Evolutionary conservation across 1,140 invertebrate genomes (phyloP), one percentile per base, ranked within the genome.

Genomic region (Calephelis virginiensis): DNA sequence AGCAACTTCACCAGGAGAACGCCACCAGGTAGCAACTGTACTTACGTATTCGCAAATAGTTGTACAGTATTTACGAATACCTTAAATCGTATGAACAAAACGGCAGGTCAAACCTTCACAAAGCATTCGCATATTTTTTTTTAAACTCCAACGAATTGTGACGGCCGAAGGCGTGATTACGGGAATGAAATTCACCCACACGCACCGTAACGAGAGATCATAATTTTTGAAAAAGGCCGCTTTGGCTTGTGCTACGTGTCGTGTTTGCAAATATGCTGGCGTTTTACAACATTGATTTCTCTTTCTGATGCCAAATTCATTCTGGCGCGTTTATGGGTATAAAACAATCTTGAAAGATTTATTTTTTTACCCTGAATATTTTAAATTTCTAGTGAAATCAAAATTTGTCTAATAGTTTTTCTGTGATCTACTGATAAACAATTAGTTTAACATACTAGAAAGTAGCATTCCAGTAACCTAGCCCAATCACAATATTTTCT

Each of bases 211-310:
- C 74, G 70, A 68, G 71, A 79, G 76, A 84, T 87, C 81, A 84
- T 87, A 82, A 83, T 87, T 87, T 83, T 81, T 75, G 74, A 77
- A 84, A 83, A 82, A 73, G 72, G 72, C 69, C 71, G 70, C 69
- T 77, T 78, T 67, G 73, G 74, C 59, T 72, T 70, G 67, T 50
- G 67, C 56, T 74, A 78, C 77, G 76, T 78, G 76, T 70, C 65
- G 45, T 66, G 79, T 71, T 69, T 83, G 69, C 76, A 66, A 76
- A 83, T 76, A 60, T 56, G 72, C 37, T 64, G 69, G 49, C 38
- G 65, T 71, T 64, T 61, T 45, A 60, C 61, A 70, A 70, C 60
- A 65, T 72, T 61, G 66, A 69, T 64, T 66, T 64, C 48, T 28
- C 11, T 64, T 60, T 61, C 64, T 49, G 62, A 68, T 45, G 67